Conservation (phyloP, 2,113 vertebrate genomes). For the Aegotheles bennettii region DNA sequence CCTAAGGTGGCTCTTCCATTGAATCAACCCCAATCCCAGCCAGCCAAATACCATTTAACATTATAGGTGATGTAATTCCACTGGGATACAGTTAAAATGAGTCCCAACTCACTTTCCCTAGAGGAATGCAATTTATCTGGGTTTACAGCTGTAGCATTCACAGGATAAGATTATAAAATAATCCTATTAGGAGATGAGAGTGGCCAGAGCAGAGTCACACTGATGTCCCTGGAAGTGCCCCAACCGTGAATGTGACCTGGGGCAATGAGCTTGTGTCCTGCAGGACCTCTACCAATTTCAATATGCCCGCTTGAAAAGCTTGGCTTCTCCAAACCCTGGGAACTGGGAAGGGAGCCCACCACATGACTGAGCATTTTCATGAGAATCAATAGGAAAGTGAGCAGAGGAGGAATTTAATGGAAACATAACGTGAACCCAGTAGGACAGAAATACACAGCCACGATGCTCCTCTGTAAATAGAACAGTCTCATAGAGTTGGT, state of each 20-base stretch:
- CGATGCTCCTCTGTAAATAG: not conserved
- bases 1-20: not conserved
- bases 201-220: not conserved
- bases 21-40: not conserved
- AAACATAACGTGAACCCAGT: not conserved
- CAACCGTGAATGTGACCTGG: not conserved
- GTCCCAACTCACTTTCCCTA: conserved; percentile 13
- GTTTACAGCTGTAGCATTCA: conserved; percentile 54
- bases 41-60: conserved; percentile 14
- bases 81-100: not conserved
- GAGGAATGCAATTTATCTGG: conserved; percentile 54
- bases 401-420: not conserved
- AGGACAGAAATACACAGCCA: not conserved
- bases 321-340: not conserved
- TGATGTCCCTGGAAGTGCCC: not conserved
- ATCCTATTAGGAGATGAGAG: conserved; percentile 32
- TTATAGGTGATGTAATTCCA: not conserved
- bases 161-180: conserved; percentile 48
- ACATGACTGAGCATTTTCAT: not conserved
- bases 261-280: not conserved
- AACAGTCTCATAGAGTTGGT: not conserved
- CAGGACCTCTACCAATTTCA: not conserved
- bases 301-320: not conserved
- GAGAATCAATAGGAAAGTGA: not conserved
- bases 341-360: not conserved